Evolutionary conservation across 2,888 invertebrate species (phyloP).

Genomic region (Dermolepida albohirtum): DNA sequence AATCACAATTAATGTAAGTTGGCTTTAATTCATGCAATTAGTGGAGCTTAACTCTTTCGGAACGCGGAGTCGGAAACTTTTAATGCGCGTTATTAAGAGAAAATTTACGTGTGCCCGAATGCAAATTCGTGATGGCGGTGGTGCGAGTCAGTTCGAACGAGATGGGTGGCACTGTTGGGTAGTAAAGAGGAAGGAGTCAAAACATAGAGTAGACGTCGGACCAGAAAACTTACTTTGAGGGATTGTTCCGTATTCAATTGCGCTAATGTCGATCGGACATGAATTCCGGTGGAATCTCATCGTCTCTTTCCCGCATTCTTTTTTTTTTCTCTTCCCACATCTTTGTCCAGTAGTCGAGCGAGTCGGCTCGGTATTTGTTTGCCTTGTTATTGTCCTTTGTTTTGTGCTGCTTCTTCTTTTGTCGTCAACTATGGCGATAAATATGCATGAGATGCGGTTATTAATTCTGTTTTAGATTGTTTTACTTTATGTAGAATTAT

Average conservation of each 20-base stretch:
- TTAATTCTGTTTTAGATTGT: slow-evolving; percentile 32
- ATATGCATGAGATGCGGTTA: slow-evolving; percentile 32
- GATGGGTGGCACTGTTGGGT: not conserved
- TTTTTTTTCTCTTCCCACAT: slow-evolving; percentile 6
- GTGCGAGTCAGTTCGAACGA: slow-evolving; percentile 17
- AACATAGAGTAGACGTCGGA: slow-evolving; percentile 24
- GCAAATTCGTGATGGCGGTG: slow-evolving; percentile 43
- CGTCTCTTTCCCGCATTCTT: not conserved
- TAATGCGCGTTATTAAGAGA: slow-evolving; percentile 64
- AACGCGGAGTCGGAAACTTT: slow-evolving; percentile 61
- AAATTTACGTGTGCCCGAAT: slow-evolving; percentile 59
- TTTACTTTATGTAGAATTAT: slow-evolving; percentile 32
- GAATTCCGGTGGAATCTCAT: slow-evolving; percentile 20
- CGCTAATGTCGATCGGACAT: slow-evolving; percentile 43
- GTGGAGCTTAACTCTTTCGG: slow-evolving; percentile 62
- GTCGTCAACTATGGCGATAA: slow-evolving; percentile 12
- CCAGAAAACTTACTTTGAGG: slow-evolving; percentile 37
- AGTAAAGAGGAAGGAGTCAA: slow-evolving; percentile 1
- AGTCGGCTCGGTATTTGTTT: slow-evolving; percentile 9
- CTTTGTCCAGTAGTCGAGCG: slow-evolving; percentile 8
- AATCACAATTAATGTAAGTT: slow-evolving; percentile 65
- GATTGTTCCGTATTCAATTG: slow-evolving; percentile 45
- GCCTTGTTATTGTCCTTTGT: slow-evolving; percentile 20
- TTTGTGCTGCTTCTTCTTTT: slow-evolving; percentile 24
- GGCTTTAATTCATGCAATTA: slow-evolving; percentile 64